phyloP scores from a whole-genome alignment of 2,888 invertebrate genomes.

The Drosophila stalkeri region DNA sequence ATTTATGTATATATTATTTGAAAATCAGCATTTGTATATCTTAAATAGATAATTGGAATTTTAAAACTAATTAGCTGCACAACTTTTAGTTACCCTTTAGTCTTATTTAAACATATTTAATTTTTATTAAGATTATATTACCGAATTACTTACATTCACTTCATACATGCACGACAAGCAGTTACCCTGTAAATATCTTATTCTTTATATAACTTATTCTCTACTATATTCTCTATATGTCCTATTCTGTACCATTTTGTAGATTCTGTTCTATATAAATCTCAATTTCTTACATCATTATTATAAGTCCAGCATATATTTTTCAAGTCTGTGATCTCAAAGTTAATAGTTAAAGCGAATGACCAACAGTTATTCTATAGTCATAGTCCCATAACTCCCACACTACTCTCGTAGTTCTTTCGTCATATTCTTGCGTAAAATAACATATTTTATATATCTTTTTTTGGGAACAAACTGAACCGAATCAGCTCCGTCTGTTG shows the following conservation, averaged over 20 bases:
- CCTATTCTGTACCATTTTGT: too few species aligned
- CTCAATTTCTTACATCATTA: neutral
- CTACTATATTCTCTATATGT: too few species aligned
- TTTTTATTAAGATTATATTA: neutral
- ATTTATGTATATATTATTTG: neutral
- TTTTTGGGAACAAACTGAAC: too few species aligned
- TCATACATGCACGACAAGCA: neutral
- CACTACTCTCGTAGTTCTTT: too few species aligned
- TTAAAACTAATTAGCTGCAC: neutral
- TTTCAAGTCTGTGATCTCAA: neutral
- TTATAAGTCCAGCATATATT: too few species aligned
- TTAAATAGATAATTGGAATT: neutral
- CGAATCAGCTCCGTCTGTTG: too few species aligned
- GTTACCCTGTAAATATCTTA: neutral
- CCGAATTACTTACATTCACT: neutral
- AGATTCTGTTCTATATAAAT: too few species aligned
- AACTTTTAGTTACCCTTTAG: neutral
- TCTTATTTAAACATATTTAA: neutral
- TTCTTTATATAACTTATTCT: too few species aligned
- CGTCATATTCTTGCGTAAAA: too few species aligned
- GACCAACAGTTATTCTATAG: neutral
- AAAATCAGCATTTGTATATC: neutral
- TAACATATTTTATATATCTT: too few species aligned
- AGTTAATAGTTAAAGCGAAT: neutral
- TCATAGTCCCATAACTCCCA: too few species aligned